Base-by-base conservation (phyloP, 37 sponge, comb jelly and placozoan species). In the Ephydatia muelleri region DNA sequence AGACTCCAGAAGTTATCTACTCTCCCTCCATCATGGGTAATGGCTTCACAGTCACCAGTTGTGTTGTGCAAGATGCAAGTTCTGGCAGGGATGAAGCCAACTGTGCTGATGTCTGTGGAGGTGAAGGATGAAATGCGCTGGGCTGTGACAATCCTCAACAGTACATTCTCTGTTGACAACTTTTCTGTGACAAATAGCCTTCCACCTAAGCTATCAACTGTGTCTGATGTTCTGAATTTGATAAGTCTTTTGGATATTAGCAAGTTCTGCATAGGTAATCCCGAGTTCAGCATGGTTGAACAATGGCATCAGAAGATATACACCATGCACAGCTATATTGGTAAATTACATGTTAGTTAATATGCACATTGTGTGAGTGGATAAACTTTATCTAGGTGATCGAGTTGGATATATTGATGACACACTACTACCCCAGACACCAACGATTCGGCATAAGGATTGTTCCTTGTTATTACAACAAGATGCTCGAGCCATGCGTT, bases 1-100 rank as follows among this genome's bases (percentile, higher is more conserved):
- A 57, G 57, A 57, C 57, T 57, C 57, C 57, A 57, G 57, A 57
- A 57, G 57, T 57, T 57, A 57, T 57, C 57, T 57, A 57, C 57
- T 57, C 57, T 57, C 57, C 57, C 57, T 57, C 57, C 57, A 57
- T 57, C 57, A 57, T 57, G 57, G 57, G 57, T 57, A 57, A 57
- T 57, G 57, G 57, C 57, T 57, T 57, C 57, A 57, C 57, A 57
- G 57, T 57, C 57, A 57, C 57, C 47, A 57, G 57, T 57, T 57
- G 57, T 57, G 57, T 57, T 57, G 57, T 57, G 57, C 57, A 57
- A 57, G 57, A 57, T 57, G 57, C 57, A 57, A 57, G 57, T 57
- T 57, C 57, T 13, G 57, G 57, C 57, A 13, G 43, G 57, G 57
- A 57, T 57, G 57, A 57, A 57, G 57, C 57, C 57, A 57, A 57